Base-by-base conservation (phyloP, 2,888 invertebrate species). In the Physocephala rufipes region DNA sequence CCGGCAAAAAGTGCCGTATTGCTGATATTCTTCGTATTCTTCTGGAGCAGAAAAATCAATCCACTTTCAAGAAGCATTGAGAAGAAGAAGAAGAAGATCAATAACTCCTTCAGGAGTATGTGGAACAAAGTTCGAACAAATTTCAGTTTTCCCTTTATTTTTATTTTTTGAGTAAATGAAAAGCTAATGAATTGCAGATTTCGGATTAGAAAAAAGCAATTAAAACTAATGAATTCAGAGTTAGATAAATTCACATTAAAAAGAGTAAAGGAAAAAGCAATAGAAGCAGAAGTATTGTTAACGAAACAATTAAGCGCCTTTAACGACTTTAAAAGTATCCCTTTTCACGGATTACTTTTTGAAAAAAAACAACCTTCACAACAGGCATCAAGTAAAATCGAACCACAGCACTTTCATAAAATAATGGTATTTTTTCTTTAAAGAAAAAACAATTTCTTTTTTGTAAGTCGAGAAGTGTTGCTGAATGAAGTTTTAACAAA, bases 31-130 rank as follows among this genome's bases (percentile, higher is more conserved):
- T n/a, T n/a, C n/a, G n/a, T 61, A 47, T 68, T 30, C 30, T 36
- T 62, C 68, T 36, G 49, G 62, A 49, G 61, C 61, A 49, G 51
- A 68, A 62, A 68, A 68, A 68, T 68, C 68, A 68, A 68, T 68
- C 61, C 61, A 62, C 24, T 49, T 49, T 68, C 61, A 59, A 68
- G 67, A 61, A 45, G 45, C 26, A 21, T 15, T 15, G 28, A 19
- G 53, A n/a, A 36, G 21, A 21, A 19, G 53, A n/a, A 53, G n/a
- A 21, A 53, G 53, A n/a, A n/a, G 61, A n/a, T n/a, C n/a, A n/a
- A n/a, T n/a, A 61, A 43, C 36, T 24, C 28, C 21, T 55, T 24
- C 16, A 4, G 36, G 55, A 45, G 47, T 24, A 15, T 30, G 51
- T 65, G 67, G 26, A 58, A 16, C 45, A 24, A 15, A 58, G 58